Percentiles rank a stretch among this genome's conserved stretches.
phyloP scores from a whole-genome alignment of 2,113 vertebrate species.

The Petromus typicus region DNA sequence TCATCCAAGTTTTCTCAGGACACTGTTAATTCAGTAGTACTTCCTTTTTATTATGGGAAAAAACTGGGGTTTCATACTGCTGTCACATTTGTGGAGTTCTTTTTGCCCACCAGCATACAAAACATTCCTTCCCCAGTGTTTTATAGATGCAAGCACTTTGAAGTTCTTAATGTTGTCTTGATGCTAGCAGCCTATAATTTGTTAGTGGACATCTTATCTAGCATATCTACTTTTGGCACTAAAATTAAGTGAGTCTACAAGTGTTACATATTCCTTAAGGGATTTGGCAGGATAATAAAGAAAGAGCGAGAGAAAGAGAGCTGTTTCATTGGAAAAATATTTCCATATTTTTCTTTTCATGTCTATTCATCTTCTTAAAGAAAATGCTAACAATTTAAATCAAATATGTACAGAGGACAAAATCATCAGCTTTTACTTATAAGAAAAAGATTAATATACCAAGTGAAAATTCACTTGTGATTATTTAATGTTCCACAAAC shows the following conservation, averaged over 20 bases:
- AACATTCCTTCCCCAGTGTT: not conserved
- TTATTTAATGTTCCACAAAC: constrained; percentile 43
- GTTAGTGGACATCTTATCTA: not conserved
- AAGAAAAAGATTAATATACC: not conserved
- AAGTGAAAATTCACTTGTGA: not conserved
- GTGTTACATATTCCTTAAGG: not conserved
- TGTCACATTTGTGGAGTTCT: not conserved
- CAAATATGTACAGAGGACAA: not conserved
- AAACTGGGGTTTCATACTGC: not conserved
- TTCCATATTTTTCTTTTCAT: constrained; percentile 9
- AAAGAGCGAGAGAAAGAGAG: not conserved
- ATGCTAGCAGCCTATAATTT: not conserved
- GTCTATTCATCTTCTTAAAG: constrained; percentile 3
- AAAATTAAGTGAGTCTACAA: constrained; percentile 43
- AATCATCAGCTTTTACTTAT: constrained; percentile 4
- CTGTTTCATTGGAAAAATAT: not conserved
- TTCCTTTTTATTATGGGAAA: constrained; percentile 28
- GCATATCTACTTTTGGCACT: not conserved
- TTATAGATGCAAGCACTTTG: not conserved
- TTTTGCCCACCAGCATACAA: not conserved
- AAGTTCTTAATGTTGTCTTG: constrained; percentile 7
- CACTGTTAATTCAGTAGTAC: not conserved
- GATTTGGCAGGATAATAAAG: not conserved
- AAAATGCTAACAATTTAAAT: constrained; percentile 1
- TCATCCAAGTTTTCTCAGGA: constrained; percentile 21